These are phyloP conservation scores for Cantharis lateralis DNA, from an alignment of 2,888 invertebrate genomes.

Conservation along the genomic window DNA sequence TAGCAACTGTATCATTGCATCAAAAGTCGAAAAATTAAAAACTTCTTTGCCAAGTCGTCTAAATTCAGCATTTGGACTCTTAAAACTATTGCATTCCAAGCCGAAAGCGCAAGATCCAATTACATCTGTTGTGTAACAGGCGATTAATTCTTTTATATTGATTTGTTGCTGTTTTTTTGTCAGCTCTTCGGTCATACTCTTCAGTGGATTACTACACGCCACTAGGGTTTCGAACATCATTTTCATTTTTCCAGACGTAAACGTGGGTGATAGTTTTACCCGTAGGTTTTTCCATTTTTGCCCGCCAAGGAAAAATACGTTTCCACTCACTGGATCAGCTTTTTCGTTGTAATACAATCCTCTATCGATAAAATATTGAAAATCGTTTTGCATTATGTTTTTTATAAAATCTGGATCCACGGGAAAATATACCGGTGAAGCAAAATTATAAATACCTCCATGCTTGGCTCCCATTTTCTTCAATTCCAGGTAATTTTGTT, in stretches of 20 bases:
- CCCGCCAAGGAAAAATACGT: not conserved
- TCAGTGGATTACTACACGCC: not conserved
- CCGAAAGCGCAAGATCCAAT: not conserved
- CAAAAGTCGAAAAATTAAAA: not conserved
- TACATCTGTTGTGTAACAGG: not conserved
- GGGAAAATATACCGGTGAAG: not conserved
- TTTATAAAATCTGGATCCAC: not conserved
- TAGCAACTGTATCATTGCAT: not conserved
- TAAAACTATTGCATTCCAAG: not conserved
- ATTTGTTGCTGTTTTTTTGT: not conserved
- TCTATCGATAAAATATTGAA: not conserved
- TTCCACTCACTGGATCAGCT: not conserved
- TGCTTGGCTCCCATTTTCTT: not conserved
- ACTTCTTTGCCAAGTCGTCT: not conserved
- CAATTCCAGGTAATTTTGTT: slow-evolving; percentile 8
- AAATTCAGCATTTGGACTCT: not conserved
- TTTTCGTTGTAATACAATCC: not conserved
- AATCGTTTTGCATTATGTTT: not conserved
- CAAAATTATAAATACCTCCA: slow-evolving; percentile 2
- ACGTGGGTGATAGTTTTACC: not conserved
- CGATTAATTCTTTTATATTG: not conserved
- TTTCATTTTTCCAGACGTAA: not conserved
- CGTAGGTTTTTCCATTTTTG: not conserved
- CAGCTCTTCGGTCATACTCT: not conserved
- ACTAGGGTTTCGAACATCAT: not conserved